These are phyloP conservation scores for Callaeas wilsoni DNA, from an alignment of 2,113 vertebrate species.

Conservation along the genomic window DNA sequence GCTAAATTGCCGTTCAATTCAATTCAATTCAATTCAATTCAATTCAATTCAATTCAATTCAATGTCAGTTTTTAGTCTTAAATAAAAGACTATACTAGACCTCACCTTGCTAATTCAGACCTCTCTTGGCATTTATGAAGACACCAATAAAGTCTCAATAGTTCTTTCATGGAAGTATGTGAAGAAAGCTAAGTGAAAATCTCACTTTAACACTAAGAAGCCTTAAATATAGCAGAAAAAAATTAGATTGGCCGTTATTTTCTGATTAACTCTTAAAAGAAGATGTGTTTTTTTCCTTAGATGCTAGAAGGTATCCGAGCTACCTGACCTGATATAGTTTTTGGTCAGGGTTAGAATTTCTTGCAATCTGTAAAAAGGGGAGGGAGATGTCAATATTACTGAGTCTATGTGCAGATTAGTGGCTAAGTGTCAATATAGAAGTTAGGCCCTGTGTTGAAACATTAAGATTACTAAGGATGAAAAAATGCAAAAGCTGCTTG, in stretches of 20 bases:
- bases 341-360: slow-evolving; percentile 19
- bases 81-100: neutral
- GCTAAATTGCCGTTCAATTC: neutral
- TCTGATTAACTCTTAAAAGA: neutral
- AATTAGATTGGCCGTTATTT: neutral
- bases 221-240: neutral
- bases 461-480: slow-evolving; percentile 28
- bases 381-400: neutral
- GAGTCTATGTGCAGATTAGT: slow-evolving; percentile 7
- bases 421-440: slow-evolving; percentile 11
- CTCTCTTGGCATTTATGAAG: neutral
- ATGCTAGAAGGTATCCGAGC: neutral
- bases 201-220: neutral
- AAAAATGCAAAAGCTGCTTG: neutral
- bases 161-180: neutral
- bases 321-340: neutral
- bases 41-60: neutral
- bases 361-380: neutral
- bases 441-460: slow-evolving; percentile 7
- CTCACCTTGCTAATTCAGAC: neutral
- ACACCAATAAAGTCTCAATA: neutral
- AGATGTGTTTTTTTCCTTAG: neutral
- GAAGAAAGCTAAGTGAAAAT: neutral
- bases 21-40: neutral
- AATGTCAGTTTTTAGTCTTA: neutral